These are phyloP conservation scores for Yoshiicerus persimilis DNA, from an alignment of 1,140 invertebrate genomes.

Conservation along the genomic window DNA sequence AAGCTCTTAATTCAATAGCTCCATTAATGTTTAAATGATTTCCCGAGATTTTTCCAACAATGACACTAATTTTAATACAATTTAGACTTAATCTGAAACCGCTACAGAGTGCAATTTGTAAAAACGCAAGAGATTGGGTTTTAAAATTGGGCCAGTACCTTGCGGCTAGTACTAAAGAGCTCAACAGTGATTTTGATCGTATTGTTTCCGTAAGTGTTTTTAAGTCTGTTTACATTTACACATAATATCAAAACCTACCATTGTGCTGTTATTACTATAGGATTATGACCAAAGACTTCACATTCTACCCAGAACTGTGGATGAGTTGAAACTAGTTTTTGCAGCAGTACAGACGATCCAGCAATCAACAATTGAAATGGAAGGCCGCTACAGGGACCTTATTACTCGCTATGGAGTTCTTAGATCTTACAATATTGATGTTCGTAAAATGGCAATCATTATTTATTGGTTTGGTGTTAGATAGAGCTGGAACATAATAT, in stretches of 20 bases:
- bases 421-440: constrained; percentile 33
- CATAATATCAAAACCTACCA: background rate
- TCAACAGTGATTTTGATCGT: constrained; percentile 30
- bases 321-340: constrained; percentile 81
- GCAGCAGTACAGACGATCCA: constrained; percentile 74
- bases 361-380: constrained; percentile 59
- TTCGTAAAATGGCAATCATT: no score
- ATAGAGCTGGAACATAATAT: background rate
- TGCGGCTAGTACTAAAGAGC: constrained; percentile 59
- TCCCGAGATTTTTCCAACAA: background rate
- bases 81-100: constrained; percentile 66
- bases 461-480: no score
- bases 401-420: constrained; percentile 34
- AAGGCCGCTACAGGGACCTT: constrained; percentile 39
- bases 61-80: background rate
- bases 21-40: background rate
- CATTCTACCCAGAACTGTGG: constrained; percentile 70
- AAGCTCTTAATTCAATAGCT: background rate
- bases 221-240: background rate
- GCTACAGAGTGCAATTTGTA: constrained; percentile 64
- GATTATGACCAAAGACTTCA: constrained; percentile 62
- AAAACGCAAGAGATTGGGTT: constrained; percentile 72
- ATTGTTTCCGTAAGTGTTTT: constrained; percentile 28
- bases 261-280: constrained; percentile 29
- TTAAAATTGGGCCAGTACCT: constrained; percentile 65